Conservation (phyloP, 2,113 vertebrate species). For the Uria aalge region DNA sequence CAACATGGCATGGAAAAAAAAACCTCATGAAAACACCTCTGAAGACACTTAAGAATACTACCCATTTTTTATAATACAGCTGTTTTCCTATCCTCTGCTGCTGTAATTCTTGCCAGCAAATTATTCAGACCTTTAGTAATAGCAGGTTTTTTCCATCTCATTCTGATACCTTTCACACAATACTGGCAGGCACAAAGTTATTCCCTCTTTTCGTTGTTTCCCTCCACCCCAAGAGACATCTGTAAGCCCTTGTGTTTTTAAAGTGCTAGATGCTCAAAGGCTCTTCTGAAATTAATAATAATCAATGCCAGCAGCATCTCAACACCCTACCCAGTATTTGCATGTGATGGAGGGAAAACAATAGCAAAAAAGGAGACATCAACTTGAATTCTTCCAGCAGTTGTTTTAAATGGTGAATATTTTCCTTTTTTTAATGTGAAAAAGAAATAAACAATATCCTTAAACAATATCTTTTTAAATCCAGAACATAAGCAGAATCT, state of each 20-base stretch:
- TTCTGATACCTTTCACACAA: slow-evolving; percentile 61
- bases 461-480: slow-evolving; percentile 61
- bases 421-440: slow-evolving; percentile 62
- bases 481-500: slow-evolving; percentile 61
- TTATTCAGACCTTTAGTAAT: slow-evolving; percentile 30
- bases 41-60: background rate
- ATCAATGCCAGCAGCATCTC: slow-evolving; percentile 65
- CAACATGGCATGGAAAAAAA: background rate
- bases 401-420: slow-evolving; percentile 63
- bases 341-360: slow-evolving; percentile 54
- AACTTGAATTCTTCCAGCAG: slow-evolving; percentile 57
- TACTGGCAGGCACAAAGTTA: slow-evolving; percentile 43
- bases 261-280: slow-evolving; percentile 52
- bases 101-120: background rate
- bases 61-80: background rate
- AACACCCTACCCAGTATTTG: slow-evolving; percentile 52
- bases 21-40: background rate
- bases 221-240: slow-evolving; percentile 37
- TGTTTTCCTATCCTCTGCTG: background rate
- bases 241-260: slow-evolving; percentile 41
- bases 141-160: background rate
- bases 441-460: slow-evolving; percentile 60
- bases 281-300: slow-evolving; percentile 64
- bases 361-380: slow-evolving; percentile 62
- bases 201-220: slow-evolving; percentile 34